Percentiles rank a stretch among this genome's conserved stretches.
These are phyloP conservation scores for Glossophaga mutica DNA, from an alignment of 2,797 vertebrate genomes.

Conservation along the genomic window DNA sequence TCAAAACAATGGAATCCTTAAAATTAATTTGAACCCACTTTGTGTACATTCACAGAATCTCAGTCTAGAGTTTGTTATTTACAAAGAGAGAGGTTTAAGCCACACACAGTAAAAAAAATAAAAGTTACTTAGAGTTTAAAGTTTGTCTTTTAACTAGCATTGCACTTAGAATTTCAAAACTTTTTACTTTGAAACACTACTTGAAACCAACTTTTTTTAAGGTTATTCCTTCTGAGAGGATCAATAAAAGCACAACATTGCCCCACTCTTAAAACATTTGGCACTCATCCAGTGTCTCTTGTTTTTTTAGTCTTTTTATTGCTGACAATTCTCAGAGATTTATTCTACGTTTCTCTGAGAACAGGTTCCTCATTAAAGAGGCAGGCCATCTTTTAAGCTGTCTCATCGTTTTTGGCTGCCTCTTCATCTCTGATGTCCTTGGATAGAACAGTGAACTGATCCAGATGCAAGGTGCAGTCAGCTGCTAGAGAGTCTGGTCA, in stretches of 20 bases:
- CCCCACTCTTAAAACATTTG: not conserved
- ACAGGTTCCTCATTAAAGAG: not conserved
- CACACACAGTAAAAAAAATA: not conserved
- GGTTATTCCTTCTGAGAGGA: not conserved
- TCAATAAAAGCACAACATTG: not conserved
- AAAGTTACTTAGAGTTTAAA: not conserved
- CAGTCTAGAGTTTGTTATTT: not conserved
- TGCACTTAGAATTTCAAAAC: constrained; percentile 34
- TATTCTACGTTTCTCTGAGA: not conserved
- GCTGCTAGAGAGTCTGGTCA: not conserved
- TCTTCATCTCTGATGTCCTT: not conserved
- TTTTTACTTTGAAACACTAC: constrained; percentile 41
- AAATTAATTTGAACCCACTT: not conserved
- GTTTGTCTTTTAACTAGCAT: not conserved
- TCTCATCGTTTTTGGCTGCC: not conserved
- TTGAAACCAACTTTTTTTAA: not conserved
- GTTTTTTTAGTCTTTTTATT: not conserved
- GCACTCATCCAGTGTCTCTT: not conserved
- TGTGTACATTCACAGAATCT: not conserved
- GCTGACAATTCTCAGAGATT: not conserved
- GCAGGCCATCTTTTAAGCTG: not conserved
- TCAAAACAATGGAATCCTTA: not conserved
- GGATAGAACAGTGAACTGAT: not conserved
- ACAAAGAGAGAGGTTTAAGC: not conserved
- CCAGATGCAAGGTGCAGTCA: not conserved